These are phyloP conservation scores for Danio kyathit DNA, from an alignment of 2,797 vertebrate genomes.

Conservation along the genomic window DNA sequence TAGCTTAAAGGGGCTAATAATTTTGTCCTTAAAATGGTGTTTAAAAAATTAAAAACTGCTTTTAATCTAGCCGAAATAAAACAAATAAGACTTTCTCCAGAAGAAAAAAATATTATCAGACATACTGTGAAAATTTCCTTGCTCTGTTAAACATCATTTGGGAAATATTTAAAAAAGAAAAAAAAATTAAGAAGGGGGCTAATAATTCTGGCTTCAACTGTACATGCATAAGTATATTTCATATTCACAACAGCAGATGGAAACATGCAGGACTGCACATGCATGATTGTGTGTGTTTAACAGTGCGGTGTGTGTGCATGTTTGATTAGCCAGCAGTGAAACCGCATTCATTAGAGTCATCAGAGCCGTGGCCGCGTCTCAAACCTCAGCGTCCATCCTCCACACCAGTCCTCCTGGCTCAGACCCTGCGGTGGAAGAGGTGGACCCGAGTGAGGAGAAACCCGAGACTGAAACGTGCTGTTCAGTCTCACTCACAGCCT, in stretches of 20 bases:
- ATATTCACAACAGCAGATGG: constrained; percentile 1
- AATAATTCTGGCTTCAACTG: no score
- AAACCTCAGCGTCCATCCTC: constrained; percentile 25
- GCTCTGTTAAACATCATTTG: no score
- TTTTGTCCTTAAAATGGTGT: no score
- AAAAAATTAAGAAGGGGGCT: no score
- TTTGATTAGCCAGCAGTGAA: constrained; percentile 64
- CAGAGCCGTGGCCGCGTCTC: constrained; percentile 75
- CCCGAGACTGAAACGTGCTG: constrained; percentile 9
- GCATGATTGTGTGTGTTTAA: constrained; percentile 10
- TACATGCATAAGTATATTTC: no score
- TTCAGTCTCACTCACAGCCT: constrained; percentile 13
- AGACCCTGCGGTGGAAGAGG: background rate
- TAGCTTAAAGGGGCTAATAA: no score
- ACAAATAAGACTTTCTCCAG: no score
- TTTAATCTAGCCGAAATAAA: no score
- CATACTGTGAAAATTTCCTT: no score
- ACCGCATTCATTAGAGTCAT: constrained; percentile 82
- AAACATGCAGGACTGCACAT: background rate
- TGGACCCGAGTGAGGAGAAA: constrained; percentile 25
- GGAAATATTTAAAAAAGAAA: no score
- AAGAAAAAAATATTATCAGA: no score
- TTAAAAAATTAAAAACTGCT: no score
- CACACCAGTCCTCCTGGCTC: constrained; percentile 6
- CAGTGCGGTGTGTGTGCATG: background rate